Evolutionary conservation across 2,113 vertebrate species (phyloP), one percentile per base, ranked within the genome.

Genomic region (Paradisaea rubra): DNA sequence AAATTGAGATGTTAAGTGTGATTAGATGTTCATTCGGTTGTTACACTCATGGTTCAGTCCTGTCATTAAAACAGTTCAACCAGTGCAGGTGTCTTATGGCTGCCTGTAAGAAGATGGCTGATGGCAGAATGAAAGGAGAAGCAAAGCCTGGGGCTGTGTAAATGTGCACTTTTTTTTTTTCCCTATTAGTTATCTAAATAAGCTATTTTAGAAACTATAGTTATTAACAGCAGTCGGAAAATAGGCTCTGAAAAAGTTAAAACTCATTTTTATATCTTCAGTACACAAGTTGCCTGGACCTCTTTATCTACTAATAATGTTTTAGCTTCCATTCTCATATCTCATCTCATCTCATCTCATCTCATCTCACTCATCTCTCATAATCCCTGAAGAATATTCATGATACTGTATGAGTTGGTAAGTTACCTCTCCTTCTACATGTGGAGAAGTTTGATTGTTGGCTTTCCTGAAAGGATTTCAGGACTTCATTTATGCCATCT

Each of bases 401-500:
- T 50, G 71, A 47, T 57, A 74, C 54, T 7, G 0, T 73, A 4
- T 23, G 74, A 95, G 64, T 66, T 94, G 64, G 52, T 97, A 86
- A 97, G 94, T 96, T 72, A 53, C 64, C n/a, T 72, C 61, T 79
- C 91, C 93, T 91, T 94, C 21, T 84, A 41, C 54, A 12, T 78
- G 37, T 52, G 45, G 35, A 80, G 45, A 41, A 77, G 18, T 72
- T 45, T 41, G 42, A 45, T 50, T 66, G 31, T 25, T 72, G 45
- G 11, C n/a, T 77, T 72, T 93, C n/a, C 47, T 68, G 42, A 47
- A 63, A 66, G 11, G 30, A 13, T 28, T 68, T 56, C 13, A n/a
- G 70, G 15, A 27, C 44, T 77, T 76, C 14, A 10, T 71, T 68
- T 42, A 5, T 71, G 35, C 61, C 13, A 13, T 25, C 54, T 81